Evolutionary conservation across 2,113 vertebrate genomes (phyloP), one percentile per base, ranked within the genome.

Genomic region (Philantomba maxwellii): DNA sequence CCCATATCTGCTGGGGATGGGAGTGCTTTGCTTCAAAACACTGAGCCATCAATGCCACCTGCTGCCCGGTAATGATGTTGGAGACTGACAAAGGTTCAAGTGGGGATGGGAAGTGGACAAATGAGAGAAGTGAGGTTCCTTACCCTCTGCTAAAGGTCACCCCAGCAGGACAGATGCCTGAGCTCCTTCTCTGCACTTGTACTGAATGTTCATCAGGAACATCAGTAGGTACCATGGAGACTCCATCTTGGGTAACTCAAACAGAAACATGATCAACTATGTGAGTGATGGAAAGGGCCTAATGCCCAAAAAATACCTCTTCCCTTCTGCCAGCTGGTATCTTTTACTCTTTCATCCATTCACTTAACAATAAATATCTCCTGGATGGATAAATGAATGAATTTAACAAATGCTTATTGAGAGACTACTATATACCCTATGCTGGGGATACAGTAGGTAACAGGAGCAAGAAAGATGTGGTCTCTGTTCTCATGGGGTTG

Each of bases 331-430:
- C 51, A 28, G 19, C 26, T 92, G 55, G 53, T 66, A 26, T 26
- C 39, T 30, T 73, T 82, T 89, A 81, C 14, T 88, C 43, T 85
- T 93, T 36, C 62, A 87, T 70, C 51, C 75, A 58, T 77, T 85
- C 43, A 58, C 43, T 39, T 93, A 78, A 84, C 43, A 47, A 90
- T 70, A 87, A 96, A 80, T 85, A 77, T 83, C 4, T 84, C 19
- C 66, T 89, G 17, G 15, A 28, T 66, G 55, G 19, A 86, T 26
- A 80, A 91, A 87, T 64, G 5, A 93, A 57, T 58, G 53, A 53
- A 70, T 26, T 92, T 92, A 80, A 86, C 55, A 90, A 83, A 92
- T 55, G 91, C 62, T 90, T 93, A 80, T 45, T 64, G 33, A 94
- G 45, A 49, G 16, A 84, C 51, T 90, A 62, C 51, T 73, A 39